Base-by-base conservation (phyloP, 2,113 vertebrate species). In the Hucho hucho region DNA sequence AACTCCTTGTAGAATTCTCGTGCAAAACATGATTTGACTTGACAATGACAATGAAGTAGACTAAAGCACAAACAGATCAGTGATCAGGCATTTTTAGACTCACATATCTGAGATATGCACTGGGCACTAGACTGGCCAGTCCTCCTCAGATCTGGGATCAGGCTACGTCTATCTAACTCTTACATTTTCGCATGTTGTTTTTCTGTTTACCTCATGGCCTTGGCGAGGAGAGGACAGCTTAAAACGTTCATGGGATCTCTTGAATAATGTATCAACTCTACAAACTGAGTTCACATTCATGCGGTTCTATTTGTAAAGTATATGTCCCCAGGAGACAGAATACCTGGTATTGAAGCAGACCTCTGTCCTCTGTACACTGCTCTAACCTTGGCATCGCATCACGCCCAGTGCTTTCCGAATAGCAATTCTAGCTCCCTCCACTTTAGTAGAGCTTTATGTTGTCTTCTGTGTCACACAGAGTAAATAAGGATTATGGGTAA, bases 211-310 rank as follows among this genome's bases (percentile, higher is more conserved):
- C 28, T 68, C 29, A 20, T 68, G 66, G 65, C 65, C 28, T 32
- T n/a, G n/a, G 43, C 43, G 16, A 18, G 14, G 49, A 5, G 43
- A 28, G 68, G 29, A 68, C 11, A 0, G 59, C 24, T 7, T 12
- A 25, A 25, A 63, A 25, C 3, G 65, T 28, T 67, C 49, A 63
- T 59, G 43, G 22, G 5, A 13, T 53, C 64, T 32, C 11, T 47
- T 29, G n/a, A 26, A 74, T 64, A 25, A 71, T 58, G 72, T 6
- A 74, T 74, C 32, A 28, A 29, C 71, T 1, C 56, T 12, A 71
- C 68, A 56, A 29, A 53, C 49, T 53, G 49, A 53, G 49, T 53
- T 43, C 22, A 46, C 49, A 61, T 25, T 73, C 37, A 11, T 11
- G 37, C 37, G 9, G 9, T 67, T 32, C 6, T 69, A 20, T 16